Conservation (phyloP, 2,888 invertebrate species). For the Acronicta psi region DNA sequence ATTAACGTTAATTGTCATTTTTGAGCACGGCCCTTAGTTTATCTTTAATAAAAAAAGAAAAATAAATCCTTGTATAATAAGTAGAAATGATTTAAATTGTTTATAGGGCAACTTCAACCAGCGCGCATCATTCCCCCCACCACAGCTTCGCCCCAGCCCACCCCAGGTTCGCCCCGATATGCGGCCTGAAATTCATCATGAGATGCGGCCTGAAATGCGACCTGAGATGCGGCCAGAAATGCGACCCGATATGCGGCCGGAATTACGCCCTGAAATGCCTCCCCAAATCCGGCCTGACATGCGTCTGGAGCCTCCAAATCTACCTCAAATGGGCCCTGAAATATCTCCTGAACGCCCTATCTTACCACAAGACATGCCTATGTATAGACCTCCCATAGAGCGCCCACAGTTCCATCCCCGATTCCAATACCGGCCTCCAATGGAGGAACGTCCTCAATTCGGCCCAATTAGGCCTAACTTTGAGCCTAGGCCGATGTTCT, state of each 20-base stretch:
- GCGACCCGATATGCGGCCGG: constrained; percentile 31
- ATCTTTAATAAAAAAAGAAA: too few species aligned
- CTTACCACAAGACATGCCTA: constrained; percentile 57
- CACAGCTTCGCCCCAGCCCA: constrained; percentile 55
- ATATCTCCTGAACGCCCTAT: constrained; percentile 66
- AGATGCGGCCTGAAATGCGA: constrained; percentile 24
- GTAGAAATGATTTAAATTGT: constrained; percentile 3
- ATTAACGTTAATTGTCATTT: too few species aligned
- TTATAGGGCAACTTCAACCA: constrained; percentile 77
- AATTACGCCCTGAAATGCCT: constrained; percentile 46
- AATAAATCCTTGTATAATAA: too few species aligned
- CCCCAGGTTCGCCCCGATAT: constrained; percentile 52
- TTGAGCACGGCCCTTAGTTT: too few species aligned
- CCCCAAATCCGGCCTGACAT: constrained; percentile 38
- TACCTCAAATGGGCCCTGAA: constrained; percentile 60
- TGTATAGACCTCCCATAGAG: constrained; percentile 59
- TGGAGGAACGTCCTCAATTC: constrained; percentile 63
- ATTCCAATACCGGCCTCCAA: constrained; percentile 64
- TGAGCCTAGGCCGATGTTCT: constrained; percentile 68
- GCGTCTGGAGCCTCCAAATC: constrained; percentile 27
- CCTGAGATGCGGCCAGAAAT: constrained; percentile 39
- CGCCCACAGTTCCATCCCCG: constrained; percentile 56
- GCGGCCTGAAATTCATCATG: constrained; percentile 36
- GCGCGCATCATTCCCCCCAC: constrained; percentile 72
- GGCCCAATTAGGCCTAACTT: constrained; percentile 60